Base-by-base conservation (phyloP, 2,113 vertebrate species). In the Thamnaconus septentrionalis region DNA sequence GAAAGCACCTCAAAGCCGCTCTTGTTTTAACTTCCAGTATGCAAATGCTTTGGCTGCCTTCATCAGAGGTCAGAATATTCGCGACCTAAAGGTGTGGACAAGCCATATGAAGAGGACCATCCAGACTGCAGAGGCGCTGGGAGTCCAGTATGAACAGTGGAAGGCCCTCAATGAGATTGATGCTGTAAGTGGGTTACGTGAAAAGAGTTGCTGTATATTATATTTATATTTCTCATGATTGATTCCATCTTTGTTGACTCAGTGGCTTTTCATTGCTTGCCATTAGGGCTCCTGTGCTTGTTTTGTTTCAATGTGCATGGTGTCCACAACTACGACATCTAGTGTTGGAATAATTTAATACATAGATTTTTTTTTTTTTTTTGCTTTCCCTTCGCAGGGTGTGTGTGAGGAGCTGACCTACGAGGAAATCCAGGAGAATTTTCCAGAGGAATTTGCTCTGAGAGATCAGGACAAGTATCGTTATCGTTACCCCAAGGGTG, bases 401-500 rank as follows among this genome's bases (percentile, higher is more conserved):
- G 92, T 97, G 1, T 96, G 96, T 54, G 95, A 97, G 73, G 95
- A 97, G 73, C 88, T 96, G 78, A 94, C 93, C 6, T 97, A 97
- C 4, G 94, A 97, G 78, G 95, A 96, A 86, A 97, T 97, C 75
- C 96, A 97, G 61, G 89, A 88, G 64, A 84, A 85, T 1, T 91
- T 84, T 55, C 93, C 95, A 5, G 91, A 94, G 31, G 95, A 97
- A 75, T 93, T 97, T 59, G 94, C 96, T 0, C 79, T 97, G 18
- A 88, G 94, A 6, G 96, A 97, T 49, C 94, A 97, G 81, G 95
- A 97, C 83, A 97, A 97, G 71, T 97, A 95, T n/a, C 94, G 94
- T 0, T 97, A 97, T 53, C 92, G 94, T 48, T 97, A 97, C 79
- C 94, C 94, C 10, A 97, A 96, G 66, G 95, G 95, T 3, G 95